These are phyloP conservation scores for Rhea americana DNA, from an alignment of 2,113 vertebrate species.

Conservation along the genomic window DNA sequence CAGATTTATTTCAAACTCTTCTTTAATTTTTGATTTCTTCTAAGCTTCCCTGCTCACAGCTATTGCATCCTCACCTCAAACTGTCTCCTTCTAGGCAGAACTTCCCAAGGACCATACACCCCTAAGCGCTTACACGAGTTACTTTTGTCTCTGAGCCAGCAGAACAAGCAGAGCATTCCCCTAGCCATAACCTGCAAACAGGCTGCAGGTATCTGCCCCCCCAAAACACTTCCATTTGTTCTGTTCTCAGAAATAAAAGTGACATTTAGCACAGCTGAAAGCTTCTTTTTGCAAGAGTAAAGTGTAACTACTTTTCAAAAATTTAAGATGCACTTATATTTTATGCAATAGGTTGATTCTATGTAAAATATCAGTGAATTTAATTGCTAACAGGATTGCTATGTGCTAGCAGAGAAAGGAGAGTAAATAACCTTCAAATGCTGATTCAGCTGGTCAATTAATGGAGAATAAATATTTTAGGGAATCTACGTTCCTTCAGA, in stretches of 20 bases:
- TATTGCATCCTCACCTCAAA: not conserved
- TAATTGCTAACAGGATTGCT: not conserved
- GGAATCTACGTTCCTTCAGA: not conserved
- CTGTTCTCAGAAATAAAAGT: not conserved
- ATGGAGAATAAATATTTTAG: not conserved
- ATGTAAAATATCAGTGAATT: not conserved
- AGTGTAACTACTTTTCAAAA: not conserved
- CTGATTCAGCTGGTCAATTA: not conserved
- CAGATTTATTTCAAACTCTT: not conserved
- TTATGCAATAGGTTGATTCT: not conserved
- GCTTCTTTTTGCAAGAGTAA: not conserved
- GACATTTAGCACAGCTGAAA: not conserved
- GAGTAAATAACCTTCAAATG: not conserved
- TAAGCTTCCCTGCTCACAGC: not conserved
- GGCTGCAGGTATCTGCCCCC: not conserved
- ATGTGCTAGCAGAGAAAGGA: not conserved
- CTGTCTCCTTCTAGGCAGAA: not conserved
- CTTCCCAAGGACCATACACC: not conserved
- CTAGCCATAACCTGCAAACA: not conserved
- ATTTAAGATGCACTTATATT: not conserved
- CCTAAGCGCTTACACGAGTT: too few species aligned
- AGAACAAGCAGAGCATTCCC: not conserved
- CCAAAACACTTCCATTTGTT: not conserved
- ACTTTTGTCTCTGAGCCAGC: not conserved
- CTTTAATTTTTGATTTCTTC: not conserved